phyloP scores from a whole-genome alignment of 2,888 invertebrate species.

The Lasioglossum figueresi region DNA sequence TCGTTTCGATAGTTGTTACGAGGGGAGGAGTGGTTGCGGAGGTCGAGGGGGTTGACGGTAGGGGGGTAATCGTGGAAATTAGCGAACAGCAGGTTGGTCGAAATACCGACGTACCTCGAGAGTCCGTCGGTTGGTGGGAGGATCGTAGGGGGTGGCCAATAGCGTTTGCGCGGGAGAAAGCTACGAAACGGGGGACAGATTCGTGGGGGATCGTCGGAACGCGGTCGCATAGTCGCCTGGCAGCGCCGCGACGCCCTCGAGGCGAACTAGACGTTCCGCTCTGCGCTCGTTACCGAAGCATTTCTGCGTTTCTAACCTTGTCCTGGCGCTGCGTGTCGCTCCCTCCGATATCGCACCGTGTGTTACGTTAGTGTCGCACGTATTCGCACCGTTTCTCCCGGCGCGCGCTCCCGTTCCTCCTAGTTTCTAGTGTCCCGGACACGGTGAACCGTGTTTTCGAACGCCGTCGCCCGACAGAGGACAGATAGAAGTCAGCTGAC shows the following conservation, averaged over 20 bases:
- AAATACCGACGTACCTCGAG: slow-evolving; percentile 49
- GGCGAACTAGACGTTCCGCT: slow-evolving; percentile 67
- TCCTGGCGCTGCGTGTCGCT: slow-evolving; percentile 62
- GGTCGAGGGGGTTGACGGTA: neutral
- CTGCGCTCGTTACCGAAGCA: slow-evolving; percentile 54
- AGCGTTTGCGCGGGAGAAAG: slow-evolving; percentile 61
- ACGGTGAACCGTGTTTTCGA: slow-evolving; percentile 23
- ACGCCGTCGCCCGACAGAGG: slow-evolving; percentile 6
- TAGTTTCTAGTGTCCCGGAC: slow-evolving; percentile 34
- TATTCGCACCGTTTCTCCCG: slow-evolving; percentile 35
- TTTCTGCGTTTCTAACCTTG: slow-evolving; percentile 69
- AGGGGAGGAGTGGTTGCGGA: neutral
- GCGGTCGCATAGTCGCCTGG: slow-evolving; percentile 71
- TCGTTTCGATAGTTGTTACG: slow-evolving; percentile 34
- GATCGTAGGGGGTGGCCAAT: slow-evolving; percentile 52
- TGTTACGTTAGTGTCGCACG: slow-evolving; percentile 57
- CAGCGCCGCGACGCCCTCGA: slow-evolving; percentile 78
- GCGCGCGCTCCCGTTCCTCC: slow-evolving; percentile 32
- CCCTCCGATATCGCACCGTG: slow-evolving; percentile 43
- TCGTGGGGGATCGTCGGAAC: slow-evolving; percentile 64
- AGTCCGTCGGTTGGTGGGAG: slow-evolving; percentile 36
- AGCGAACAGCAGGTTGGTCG: slow-evolving; percentile 41
- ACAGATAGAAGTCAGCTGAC: slow-evolving; percentile 17
- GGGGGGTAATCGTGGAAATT: slow-evolving; percentile 49
- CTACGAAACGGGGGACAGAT: slow-evolving; percentile 54